A percentile compares a stretch with the other conserved stretches of the same genome.
Conservation (phyloP, 2,113 vertebrate genomes). For the Oostethus manadensis region DNA sequence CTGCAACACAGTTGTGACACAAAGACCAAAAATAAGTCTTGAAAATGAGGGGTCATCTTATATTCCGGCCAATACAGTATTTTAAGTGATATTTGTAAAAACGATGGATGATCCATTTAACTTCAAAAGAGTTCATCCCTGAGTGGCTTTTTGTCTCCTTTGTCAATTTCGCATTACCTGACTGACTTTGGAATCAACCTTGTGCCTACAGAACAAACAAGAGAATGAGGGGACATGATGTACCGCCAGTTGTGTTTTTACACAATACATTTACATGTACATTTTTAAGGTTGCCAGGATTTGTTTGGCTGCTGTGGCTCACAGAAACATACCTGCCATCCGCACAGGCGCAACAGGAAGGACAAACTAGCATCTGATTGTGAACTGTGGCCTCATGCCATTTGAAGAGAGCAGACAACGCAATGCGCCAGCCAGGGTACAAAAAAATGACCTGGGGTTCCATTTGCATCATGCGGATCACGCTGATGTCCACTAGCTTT, state of each 20-base stretch:
- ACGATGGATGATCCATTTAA: no score
- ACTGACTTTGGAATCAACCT: not conserved
- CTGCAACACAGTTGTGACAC: no score
- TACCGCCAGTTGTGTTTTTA: not conserved
- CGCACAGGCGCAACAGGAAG: constrained; percentile 27
- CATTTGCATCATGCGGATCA: constrained; percentile 42
- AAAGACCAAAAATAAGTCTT: no score
- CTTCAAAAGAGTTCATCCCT: no score
- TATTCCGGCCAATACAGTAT: no score
- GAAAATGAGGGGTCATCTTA: no score
- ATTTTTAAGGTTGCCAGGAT: not conserved
- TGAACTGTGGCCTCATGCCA: constrained; percentile 6
- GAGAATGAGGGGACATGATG: not conserved
- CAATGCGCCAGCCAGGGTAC: constrained; percentile 22
- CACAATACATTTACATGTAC: not conserved
- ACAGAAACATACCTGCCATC: constrained; percentile 8
- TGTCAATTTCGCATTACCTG: not conserved
- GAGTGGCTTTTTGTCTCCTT: not conserved
- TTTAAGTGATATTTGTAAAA: no score
- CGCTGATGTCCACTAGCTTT: constrained; percentile 41
- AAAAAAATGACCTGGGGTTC: constrained; percentile 45
- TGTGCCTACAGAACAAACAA: not conserved
- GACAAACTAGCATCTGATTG: constrained; percentile 44
- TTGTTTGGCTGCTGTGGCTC: constrained; percentile 13
- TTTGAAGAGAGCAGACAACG: not conserved